Evolutionary conservation across 1,140 invertebrate species (phyloP), one percentile per base, ranked within the genome.

Genomic region (Bombus sylvicola): DNA sequence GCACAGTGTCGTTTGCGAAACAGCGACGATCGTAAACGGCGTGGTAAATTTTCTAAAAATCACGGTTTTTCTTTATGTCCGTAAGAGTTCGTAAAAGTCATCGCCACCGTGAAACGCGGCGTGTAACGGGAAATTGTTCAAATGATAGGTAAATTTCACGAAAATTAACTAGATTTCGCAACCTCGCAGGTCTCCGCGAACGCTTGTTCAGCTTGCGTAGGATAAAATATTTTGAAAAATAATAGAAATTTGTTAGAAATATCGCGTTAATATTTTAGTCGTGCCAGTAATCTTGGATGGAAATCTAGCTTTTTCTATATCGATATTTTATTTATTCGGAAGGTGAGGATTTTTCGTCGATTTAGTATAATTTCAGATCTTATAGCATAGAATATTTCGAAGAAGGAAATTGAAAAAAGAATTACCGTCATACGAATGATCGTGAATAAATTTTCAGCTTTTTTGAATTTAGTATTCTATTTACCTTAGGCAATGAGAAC

Each of bases 31-130:
- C 71, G 41, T 73, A 73, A 73, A 73, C 12, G 39, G 2, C 28
- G n/a, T 43, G 39, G 28, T 73, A 73, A 43, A 43, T 41, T 43
- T 39, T 43, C 39, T 73, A 73, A 73, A 47, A 73, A 15, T 43
- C 39, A 18, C n/a, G 6, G 28, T 31, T 73, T 73, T 41, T 73
- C 39, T n/a, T 15, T 39, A 13, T 39, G 25, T 15, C 28, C 12
- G 69, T 39, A 13, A 73, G 37, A 73, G 41, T 74, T 53, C 41
- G 22, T 53, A 74, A 74, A 74, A 74, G 28, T 34, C 72, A 4
- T n/a, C 10, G 72, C 18, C 3, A 43, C 41, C 71, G 37, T 31
- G 12, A n/a, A n/a, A 53, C 47, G 18, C 18, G 47, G 47, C 6
- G 28, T 2, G 1, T 25, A 31, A 31, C 5, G 28, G 15, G 41